These are phyloP conservation scores for Cataglyphis hispanica DNA, from an alignment of 1,140 invertebrate species.

Conservation along the genomic window DNA sequence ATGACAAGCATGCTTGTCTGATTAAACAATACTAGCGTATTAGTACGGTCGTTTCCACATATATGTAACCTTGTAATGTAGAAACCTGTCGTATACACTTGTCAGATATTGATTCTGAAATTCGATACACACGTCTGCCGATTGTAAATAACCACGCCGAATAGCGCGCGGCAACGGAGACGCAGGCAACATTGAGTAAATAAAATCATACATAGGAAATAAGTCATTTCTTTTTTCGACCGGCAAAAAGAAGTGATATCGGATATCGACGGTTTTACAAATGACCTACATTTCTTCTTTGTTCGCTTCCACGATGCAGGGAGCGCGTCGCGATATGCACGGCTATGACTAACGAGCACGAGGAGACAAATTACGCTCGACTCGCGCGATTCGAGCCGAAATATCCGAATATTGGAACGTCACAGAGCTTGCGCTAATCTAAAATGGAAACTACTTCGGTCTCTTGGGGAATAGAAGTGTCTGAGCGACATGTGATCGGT, in stretches of 20 bases:
- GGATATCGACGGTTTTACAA: slow-evolving; percentile 57
- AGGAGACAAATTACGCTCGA: slow-evolving; percentile 46
- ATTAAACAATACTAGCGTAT: slow-evolving; percentile 23
- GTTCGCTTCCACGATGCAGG: slow-evolving; percentile 28
- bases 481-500: not conserved
- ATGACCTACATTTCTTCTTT: slow-evolving; percentile 59
- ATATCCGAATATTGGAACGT: slow-evolving; percentile 25
- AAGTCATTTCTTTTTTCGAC: slow-evolving; percentile 39
- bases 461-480: not conserved
- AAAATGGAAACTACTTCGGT: not conserved
- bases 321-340: slow-evolving; percentile 45
- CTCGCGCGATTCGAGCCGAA: slow-evolving; percentile 44
- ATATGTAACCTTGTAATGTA: not conserved
- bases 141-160: slow-evolving; percentile 38
- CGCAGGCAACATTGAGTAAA: slow-evolving; percentile 32
- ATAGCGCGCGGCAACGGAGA: slow-evolving; percentile 4
- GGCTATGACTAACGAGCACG: slow-evolving; percentile 45
- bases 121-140: slow-evolving; percentile 34
- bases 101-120: slow-evolving; percentile 52
- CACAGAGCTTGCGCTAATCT: slow-evolving; percentile 24
- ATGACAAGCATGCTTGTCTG: slow-evolving; percentile 21
- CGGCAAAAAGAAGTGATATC: slow-evolving; percentile 27
- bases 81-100: slow-evolving; percentile 7
- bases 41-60: not conserved
- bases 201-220: slow-evolving; percentile 56